A percentile compares a stretch with the other conserved stretches of the same genome.
phyloP scores from a whole-genome alignment of 2,113 vertebrate genomes.

The Phaetusa simplex region DNA sequence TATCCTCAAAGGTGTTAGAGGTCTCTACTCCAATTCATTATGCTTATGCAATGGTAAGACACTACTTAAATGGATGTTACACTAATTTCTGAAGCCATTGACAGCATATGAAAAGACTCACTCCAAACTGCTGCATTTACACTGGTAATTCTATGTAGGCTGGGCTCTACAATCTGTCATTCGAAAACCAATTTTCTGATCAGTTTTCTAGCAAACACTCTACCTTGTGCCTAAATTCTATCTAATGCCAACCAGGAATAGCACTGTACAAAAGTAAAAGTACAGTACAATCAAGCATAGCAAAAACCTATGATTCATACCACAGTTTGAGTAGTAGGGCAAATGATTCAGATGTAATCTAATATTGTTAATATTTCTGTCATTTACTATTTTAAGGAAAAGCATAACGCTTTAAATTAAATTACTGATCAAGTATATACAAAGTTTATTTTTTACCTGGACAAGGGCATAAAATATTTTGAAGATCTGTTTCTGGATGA shows the following conservation, averaged over 20 bases:
- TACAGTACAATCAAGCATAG: not conserved
- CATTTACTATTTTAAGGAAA: not conserved
- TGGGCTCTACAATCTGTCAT: not conserved
- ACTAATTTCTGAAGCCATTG: not conserved
- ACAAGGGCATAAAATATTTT: slow-evolving; percentile 99
- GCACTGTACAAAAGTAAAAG: not conserved
- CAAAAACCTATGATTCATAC: not conserved
- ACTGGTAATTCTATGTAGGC: not conserved
- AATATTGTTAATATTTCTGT: not conserved
- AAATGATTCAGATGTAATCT: not conserved
- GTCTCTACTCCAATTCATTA: not conserved
- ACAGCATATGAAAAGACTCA: not conserved
- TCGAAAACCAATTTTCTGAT: not conserved
- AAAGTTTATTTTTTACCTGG: slow-evolving; percentile 80
- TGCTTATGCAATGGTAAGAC: not conserved
- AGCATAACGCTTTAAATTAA: not conserved
- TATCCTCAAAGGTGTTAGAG: not conserved
- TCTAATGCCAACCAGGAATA: not conserved
- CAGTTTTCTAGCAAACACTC: not conserved
- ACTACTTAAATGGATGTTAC: not conserved
- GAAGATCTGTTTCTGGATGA: slow-evolving; percentile 99
- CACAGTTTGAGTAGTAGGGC: not conserved
- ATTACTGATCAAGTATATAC: not conserved
- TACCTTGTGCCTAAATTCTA: not conserved
- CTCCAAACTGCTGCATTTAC: not conserved